Evolutionary conservation across 1,140 invertebrate genomes (phyloP), one percentile per base, ranked within the genome.

Genomic region (Latrodectus geometricus): DNA sequence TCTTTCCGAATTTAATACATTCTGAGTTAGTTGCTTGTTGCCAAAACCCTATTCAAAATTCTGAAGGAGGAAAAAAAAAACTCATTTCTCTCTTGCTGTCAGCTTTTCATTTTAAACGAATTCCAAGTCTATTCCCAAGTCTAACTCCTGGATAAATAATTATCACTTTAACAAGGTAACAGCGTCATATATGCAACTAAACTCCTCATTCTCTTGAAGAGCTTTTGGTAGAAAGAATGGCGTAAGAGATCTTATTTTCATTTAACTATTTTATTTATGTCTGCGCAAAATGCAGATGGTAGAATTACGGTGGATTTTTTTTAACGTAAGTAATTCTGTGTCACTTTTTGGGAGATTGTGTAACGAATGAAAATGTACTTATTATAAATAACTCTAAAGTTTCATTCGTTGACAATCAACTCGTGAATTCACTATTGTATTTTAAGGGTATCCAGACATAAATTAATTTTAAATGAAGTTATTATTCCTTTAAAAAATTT

Each of bases 41-140:
- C 75, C 75, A 77, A n/a, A 21, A n/a, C 9, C 75, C 61, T 54
- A 15, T 17, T 14, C n/a, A 56, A 78, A 78, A 68, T 66, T 68
- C 23, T 35, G 17, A 21, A 76, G 68, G 69, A 17, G 21, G 54
- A 81, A 56, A 81, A 49, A 50, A 56, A 72, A 72, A 35, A 70
- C 17, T 54, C 52, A 74, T 83, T 69, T 11, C 14, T n/a, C 20
- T 69, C 21, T n/a, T n/a, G 68, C 79, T 82, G 79, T 70, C 69
- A 82, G 52, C 79, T 48, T 74, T 50, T 83, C 69, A 15, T 74
- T 83, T 83, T 74, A 83, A 83, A 83, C 70, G 52, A 82, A 82
- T 35, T 61, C 68, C 50, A 61, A 54, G 56, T 49, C 69, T 65
- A 20, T 69, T 65, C 70, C 49, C 54, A 21, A 0, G 80, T 20